Conservation (phyloP, 2,797 vertebrate genomes). For the Buphagus erythrorhynchus region DNA sequence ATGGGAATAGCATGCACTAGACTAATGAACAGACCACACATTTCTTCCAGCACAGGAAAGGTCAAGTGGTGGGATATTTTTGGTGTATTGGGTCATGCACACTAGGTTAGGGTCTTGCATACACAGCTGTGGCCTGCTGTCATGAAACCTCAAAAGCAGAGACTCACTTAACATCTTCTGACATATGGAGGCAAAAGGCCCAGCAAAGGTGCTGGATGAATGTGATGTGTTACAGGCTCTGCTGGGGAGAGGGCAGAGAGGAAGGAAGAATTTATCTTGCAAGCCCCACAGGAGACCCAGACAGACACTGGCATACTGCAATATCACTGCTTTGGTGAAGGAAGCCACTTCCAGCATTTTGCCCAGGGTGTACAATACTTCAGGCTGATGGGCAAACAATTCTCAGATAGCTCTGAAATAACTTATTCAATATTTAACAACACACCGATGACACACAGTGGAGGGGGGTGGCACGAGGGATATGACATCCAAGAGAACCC, state of each 20-base stretch:
- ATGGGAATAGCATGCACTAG: neutral
- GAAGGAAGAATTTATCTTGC: neutral
- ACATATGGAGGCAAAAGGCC: neutral
- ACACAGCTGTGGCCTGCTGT: neutral
- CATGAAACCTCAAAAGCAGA: neutral
- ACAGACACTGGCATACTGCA: neutral
- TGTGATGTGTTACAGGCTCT: neutral
- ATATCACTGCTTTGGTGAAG: neutral
- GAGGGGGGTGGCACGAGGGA: neutral
- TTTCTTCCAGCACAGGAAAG: neutral
- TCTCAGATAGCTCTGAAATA: neutral
- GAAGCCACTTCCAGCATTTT: neutral
- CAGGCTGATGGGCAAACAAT: neutral
- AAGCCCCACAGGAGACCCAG: neutral
- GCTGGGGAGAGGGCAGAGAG: neutral
- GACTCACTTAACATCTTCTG: neutral
- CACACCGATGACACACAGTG: rapidly evolving
- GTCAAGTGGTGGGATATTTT: neutral
- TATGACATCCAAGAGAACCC: neutral
- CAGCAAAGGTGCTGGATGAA: neutral
- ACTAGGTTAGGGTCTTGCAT: neutral
- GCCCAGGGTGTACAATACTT: neutral
- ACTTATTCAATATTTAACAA: neutral
- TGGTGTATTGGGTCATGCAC: neutral
- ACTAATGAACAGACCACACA: neutral